Conservation (phyloP, 2,797 vertebrate genomes). For the Spheniscus humboldti region DNA sequence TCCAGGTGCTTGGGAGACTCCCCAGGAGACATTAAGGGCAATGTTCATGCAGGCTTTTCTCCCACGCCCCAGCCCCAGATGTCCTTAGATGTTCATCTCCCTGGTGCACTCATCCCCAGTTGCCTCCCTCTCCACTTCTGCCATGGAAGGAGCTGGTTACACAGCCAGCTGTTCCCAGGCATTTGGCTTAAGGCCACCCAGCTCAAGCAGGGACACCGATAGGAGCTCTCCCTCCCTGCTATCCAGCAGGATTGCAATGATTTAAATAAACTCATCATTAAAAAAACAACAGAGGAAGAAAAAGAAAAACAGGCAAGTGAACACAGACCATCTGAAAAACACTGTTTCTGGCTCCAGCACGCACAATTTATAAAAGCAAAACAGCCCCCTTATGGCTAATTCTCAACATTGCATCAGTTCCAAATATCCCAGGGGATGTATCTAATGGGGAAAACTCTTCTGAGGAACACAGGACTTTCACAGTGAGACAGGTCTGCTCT, state of each 20-base stretch:
- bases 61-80: background rate
- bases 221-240: background rate
- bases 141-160: background rate
- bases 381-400: conserved; percentile 29
- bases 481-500: background rate
- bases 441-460: background rate
- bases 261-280: background rate
- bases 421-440: background rate
- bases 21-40: background rate
- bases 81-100: background rate
- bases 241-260: background rate
- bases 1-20: background rate
- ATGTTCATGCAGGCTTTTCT: background rate
- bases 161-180: background rate
- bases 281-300: background rate
- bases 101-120: background rate
- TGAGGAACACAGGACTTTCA: background rate
- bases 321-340: background rate
- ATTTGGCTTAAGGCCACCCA: background rate
- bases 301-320: background rate
- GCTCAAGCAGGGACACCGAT: background rate
- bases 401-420: background rate
- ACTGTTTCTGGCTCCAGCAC: background rate
- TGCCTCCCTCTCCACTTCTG: background rate
- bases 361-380: background rate